Conservation (phyloP, 2,113 vertebrate genomes). For the Crotalus helleri region DNA sequence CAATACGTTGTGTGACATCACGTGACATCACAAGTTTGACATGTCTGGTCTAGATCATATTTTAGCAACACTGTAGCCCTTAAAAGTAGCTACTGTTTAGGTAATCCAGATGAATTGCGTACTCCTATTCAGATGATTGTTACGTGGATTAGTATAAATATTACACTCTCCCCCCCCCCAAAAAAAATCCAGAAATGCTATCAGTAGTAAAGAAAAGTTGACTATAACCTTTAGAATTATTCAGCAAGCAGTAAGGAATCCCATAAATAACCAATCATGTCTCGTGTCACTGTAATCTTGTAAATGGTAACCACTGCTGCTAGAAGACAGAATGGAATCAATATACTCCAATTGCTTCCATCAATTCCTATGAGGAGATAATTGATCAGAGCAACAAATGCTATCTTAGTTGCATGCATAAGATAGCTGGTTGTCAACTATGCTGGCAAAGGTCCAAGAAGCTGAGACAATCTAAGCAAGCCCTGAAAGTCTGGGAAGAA, state of each 20-base stretch:
- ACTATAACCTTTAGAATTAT: slow-evolving; percentile 6
- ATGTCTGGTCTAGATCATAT: background rate
- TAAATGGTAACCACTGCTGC: background rate
- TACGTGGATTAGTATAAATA: background rate
- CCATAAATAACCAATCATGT: background rate
- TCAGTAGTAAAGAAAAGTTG: background rate
- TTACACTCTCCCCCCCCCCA: no score
- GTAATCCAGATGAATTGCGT: background rate
- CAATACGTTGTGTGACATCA: no score
- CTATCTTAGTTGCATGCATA: background rate
- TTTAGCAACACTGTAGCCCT: background rate
- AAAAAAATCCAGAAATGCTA: background rate
- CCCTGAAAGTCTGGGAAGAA: background rate
- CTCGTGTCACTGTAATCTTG: background rate
- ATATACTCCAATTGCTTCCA: background rate
- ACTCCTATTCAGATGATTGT: background rate
- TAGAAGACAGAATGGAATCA: background rate
- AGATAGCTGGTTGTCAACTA: background rate
- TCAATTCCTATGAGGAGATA: slow-evolving; percentile 1
- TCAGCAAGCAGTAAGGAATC: background rate
- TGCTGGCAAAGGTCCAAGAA: background rate
- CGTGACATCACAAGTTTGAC: no score
- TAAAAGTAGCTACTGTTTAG: background rate
- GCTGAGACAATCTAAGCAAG: background rate
- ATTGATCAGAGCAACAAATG: slow-evolving; percentile 13